Base-by-base conservation (phyloP, 2,113 vertebrate genomes). In the Grallaria varia region DNA sequence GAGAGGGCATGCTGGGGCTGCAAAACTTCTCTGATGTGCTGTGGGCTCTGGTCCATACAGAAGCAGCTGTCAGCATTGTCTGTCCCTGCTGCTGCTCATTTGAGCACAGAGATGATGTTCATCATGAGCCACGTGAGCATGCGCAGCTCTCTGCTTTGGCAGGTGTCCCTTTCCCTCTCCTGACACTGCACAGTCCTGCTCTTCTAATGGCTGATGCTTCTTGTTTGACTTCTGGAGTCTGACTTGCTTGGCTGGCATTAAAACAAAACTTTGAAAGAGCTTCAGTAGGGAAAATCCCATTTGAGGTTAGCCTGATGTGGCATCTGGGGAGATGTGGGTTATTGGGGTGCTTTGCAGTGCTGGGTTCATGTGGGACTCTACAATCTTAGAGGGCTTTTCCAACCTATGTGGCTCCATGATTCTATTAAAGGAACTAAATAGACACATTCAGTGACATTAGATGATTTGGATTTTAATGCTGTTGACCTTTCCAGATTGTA, bases 41-140 rank as follows among this genome's bases (percentile, higher is more conserved):
- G 39, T 50, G 28, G 49, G 33, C 31, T 39, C 39, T 31, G 47
- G 15, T 16, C 4, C 12, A 2, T 22, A 4, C 6, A 18, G 49
- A 25, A 63, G 31, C 17, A 9, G 24, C 3, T 16, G 20, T 14
- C 1, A 3, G 35, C 1, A 1, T 4, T 28, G 60, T 4, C 25
- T 4, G 42, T 28, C 35, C 40, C 55, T 2, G 10, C 31, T 33
- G 47, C 19, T 4, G 2, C 53, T 74, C 22, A 0, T 76, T 44
- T 17, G 2, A 10, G 47, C 4, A 1, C 19, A 6, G 25, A 35
- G 12, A 11, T 4, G 13, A 24, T 1, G 2, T 8, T 37, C 31
- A 62, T 47, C n/a, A 42, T 25, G 58, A 73, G 24, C 28, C 23
- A 4, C 0, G 5, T 1, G 2, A 27, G 31, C 31, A 31, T 1